Evolutionary conservation across 2,113 vertebrate genomes (phyloP).

Genomic region (Spea multiplicata): DNA sequence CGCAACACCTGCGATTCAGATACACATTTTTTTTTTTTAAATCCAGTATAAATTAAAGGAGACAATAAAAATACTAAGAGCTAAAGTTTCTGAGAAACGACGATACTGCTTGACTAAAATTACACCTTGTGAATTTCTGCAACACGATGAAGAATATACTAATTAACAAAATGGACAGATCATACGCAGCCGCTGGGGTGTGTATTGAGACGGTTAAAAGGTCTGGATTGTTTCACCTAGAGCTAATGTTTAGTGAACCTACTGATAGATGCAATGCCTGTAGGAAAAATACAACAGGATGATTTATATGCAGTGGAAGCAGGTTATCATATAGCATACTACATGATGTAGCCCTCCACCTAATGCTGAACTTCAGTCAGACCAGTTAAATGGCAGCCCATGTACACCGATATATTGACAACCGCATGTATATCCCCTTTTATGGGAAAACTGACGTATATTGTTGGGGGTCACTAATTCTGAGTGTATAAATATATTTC

Average conservation of each 20-base stretch:
- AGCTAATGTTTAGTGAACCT: constrained; percentile 49
- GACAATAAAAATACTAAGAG: constrained; percentile 26
- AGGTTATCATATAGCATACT: constrained; percentile 58
- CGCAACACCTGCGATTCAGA: neutral
- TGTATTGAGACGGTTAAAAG: constrained; percentile 54
- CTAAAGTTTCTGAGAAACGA: neutral
- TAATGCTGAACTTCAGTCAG: too few relatives aligned
- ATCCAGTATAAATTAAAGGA: constrained; percentile 12
- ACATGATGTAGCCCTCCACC: neutral
- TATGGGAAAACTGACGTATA: too few relatives aligned
- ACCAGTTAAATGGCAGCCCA: too few relatives aligned
- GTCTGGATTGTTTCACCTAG: constrained; percentile 56
- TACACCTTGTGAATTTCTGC: constrained; percentile 13
- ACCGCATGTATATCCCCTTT: too few relatives aligned
- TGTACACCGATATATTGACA: too few relatives aligned
- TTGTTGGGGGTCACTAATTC: too few relatives aligned
- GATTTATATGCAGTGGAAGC: constrained; percentile 59
- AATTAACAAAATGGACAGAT: constrained; percentile 58
- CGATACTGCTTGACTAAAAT: neutral
- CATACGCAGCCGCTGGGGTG: constrained; percentile 53
- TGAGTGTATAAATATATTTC: too few relatives aligned
- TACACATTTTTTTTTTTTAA: neutral
- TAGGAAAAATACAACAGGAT: constrained; percentile 55
- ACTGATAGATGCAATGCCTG: constrained; percentile 51
- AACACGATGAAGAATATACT: constrained; percentile 21